A percentile compares a stretch with the other conserved stretches of the same genome.
phyloP scores from a whole-genome alignment of 2,113 vertebrate species.

The Pipa parva region DNA sequence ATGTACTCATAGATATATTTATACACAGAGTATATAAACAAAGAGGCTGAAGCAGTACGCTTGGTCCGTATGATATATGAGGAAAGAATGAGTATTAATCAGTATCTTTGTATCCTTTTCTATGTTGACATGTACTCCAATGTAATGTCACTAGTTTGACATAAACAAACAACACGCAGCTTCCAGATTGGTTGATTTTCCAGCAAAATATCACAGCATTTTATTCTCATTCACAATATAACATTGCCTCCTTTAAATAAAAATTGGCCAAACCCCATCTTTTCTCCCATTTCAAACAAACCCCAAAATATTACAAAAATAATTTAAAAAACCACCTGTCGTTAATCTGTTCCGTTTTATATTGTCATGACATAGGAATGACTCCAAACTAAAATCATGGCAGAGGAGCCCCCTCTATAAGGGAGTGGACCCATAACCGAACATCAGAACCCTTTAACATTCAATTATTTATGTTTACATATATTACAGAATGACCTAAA shows the following conservation, averaged over 20 bases:
- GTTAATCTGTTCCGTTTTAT: neutral
- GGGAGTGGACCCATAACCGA: neutral
- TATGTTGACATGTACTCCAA: too few species aligned
- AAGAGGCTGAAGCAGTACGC: neutral
- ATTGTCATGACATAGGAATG: constrained; percentile 6
- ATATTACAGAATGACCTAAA: too few species aligned
- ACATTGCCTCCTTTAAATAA: constrained; percentile 23
- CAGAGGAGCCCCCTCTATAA: neutral
- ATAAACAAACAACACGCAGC: neutral
- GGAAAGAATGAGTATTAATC: neutral
- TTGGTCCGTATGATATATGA: neutral
- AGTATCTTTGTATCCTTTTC: neutral
- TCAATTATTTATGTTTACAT: too few species aligned
- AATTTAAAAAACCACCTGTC: constrained; percentile 21
- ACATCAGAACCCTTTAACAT: neutral
- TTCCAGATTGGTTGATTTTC: constrained; percentile 10
- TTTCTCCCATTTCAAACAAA: constrained; percentile 6
- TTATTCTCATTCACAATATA: constrained; percentile 34
- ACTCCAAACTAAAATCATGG: too few species aligned
- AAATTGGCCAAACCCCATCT: neutral
- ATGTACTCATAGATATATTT: neutral
- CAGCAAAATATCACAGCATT: constrained; percentile 22
- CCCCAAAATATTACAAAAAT: constrained; percentile 38
- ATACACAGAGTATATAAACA: neutral
- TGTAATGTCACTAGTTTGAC: too few species aligned